Percentiles rank a stretch among this genome's conserved stretches.
Conservation (phyloP, 1,140 invertebrate genomes). For the Leptinotarsa defecta region DNA sequence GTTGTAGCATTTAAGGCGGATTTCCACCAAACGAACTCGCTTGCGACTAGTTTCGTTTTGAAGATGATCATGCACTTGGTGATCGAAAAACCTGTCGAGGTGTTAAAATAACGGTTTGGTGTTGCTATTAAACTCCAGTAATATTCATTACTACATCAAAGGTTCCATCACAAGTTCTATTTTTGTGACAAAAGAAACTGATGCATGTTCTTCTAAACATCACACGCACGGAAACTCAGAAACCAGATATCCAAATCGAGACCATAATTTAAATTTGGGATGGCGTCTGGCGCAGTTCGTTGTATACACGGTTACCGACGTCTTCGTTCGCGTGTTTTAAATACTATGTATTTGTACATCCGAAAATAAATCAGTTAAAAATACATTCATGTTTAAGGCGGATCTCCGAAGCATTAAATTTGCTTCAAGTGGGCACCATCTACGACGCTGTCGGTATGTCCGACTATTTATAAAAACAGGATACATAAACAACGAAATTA, state of each 20-base stretch:
- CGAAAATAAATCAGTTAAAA: slow-evolving; percentile 9
- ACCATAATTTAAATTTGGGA: slow-evolving; percentile 6
- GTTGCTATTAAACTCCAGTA: too few relatives aligned
- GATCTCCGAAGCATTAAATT: slow-evolving; percentile 2
- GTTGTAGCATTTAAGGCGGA: too few relatives aligned
- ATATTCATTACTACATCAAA: too few relatives aligned
- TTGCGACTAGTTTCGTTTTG: too few relatives aligned
- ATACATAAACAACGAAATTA: slow-evolving; percentile 3
- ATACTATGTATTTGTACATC: background rate
- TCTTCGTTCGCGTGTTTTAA: slow-evolving; percentile 6
- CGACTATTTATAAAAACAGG: background rate
- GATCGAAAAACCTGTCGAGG: too few relatives aligned
- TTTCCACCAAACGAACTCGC: too few relatives aligned
- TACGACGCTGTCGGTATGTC: background rate
- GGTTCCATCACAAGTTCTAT: too few relatives aligned
- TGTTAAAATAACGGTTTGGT: too few relatives aligned
- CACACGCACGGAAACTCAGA: background rate
- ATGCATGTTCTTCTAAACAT: too few relatives aligned
- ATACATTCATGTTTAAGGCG: background rate
- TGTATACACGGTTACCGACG: background rate
- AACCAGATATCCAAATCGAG: slow-evolving; percentile 8
- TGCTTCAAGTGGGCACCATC: background rate
- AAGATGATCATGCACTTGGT: too few relatives aligned
- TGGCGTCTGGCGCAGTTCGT: background rate
- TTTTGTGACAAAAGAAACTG: too few relatives aligned